Percentiles rank a stretch among this genome's conserved stretches.
Evolutionary conservation across 2,888 invertebrate species (phyloP).

Genomic region (Phragmatobia fuliginosa): DNA sequence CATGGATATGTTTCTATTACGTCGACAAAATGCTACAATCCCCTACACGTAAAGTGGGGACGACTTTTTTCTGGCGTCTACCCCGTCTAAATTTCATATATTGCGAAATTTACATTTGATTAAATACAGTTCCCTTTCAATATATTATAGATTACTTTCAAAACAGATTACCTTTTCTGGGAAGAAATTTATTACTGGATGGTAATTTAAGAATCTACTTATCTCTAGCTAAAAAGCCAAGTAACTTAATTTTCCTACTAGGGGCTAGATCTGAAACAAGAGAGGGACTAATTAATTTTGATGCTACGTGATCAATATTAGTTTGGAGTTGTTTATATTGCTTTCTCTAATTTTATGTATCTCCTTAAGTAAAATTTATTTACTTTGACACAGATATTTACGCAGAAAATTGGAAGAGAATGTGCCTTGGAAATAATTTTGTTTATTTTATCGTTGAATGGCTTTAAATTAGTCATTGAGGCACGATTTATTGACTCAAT

Average conservation of each 20-base stretch:
- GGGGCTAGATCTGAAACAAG: constrained; percentile 62
- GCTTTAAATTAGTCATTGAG: neutral
- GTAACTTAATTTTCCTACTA: constrained; percentile 56
- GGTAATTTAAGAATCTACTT: constrained; percentile 31
- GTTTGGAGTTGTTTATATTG: constrained; percentile 6
- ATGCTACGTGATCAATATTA: constrained; percentile 34
- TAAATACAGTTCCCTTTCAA: neutral
- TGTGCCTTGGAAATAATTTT: neutral
- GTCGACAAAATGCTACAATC: too few relatives aligned
- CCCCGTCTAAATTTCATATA: too few relatives aligned
- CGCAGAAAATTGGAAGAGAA: neutral
- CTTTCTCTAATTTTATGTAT: constrained; percentile 1
- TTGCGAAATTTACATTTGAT: neutral
- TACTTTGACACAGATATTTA: neutral
- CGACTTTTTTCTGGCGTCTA: too few relatives aligned
- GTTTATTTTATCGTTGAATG: neutral
- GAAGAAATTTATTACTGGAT: neutral
- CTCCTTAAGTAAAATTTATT: constrained; percentile 7
- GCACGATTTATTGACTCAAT: neutral
- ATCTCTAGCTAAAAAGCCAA: constrained; percentile 63
- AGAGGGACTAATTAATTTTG: constrained; percentile 41
- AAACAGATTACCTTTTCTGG: neutral
- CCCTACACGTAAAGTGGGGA: too few relatives aligned
- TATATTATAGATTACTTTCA: neutral
- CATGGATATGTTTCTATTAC: too few relatives aligned